Base-by-base conservation (phyloP, 2,797 vertebrate genomes). In the Sebastolobus altivelis region DNA sequence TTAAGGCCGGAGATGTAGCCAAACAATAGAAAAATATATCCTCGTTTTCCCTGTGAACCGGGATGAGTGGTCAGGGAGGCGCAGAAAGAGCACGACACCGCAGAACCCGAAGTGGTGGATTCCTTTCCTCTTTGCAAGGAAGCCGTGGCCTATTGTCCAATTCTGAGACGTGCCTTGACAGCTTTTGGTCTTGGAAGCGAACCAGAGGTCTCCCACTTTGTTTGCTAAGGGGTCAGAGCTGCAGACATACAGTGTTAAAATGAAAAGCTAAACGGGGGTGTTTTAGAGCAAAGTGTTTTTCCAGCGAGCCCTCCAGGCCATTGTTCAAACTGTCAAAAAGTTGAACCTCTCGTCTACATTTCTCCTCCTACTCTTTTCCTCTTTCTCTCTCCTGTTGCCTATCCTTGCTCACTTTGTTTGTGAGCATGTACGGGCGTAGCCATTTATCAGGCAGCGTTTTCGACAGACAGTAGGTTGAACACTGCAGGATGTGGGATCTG, bases 251-350 rank as follows among this genome's bases (percentile, higher is more conserved):
- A 65, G 80, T 72, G 75, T 77, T 77, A 59, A 88, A 86, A 85
- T 38, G 37, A 84, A 76, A 84, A 80, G 43, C 77, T 80, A 82
- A 88, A 81, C 22, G 8, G 58, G 73, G 66, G 60, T 59, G 67
- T 80, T 81, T 75, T 25, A 66, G 78, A 61, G 80, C 72, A 78
- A 77, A 75, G 81, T 75, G 75, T 90, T 90, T 87, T 87, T 89
- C 88, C 89, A 90, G 65, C 3, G 5, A 69, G 66, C 67, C 69
- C 87, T 83, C 65, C 72, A 31, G 83, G 71, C 80, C 80, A 89
- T 92, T 92, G 90, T 91, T 90, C 83, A 89, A 84, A 63, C 85
- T 82, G 88, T 89, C 89, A 83, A 62, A 89, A 87, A 83, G 74
- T 77, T 70, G 54, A 85, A 69, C 40, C 52, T 78, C 72, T 86